Evolutionary conservation across 2,888 invertebrate genomes (phyloP).

Genomic region (Zhuqinia jingwanae): DNA sequence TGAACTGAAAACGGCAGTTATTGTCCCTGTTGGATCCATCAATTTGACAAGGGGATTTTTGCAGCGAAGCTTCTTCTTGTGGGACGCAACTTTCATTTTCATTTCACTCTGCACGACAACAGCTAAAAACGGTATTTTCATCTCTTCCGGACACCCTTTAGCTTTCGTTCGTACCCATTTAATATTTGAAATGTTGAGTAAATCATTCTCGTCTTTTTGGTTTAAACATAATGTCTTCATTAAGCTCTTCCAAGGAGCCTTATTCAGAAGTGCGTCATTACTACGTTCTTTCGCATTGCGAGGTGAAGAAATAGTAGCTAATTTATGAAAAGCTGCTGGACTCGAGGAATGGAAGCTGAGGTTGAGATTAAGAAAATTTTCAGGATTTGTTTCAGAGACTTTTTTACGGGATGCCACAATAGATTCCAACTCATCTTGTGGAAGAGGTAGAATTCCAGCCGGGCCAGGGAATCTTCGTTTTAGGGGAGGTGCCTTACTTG

Average conservation of each 20-base stretch:
- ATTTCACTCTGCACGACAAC: constrained; percentile 61
- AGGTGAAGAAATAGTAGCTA: background rate
- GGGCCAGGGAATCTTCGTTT: constrained; percentile 76
- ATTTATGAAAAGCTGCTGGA: background rate
- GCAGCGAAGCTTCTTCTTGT: constrained; percentile 17
- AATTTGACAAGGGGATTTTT: constrained; percentile 65
- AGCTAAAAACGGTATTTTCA: constrained; percentile 70
- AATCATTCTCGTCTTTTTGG: constrained; percentile 31
- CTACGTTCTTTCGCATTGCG: background rate
- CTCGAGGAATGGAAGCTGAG: background rate
- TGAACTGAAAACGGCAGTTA: constrained; percentile 70
- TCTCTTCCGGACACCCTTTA: background rate
- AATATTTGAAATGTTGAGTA: constrained; percentile 60
- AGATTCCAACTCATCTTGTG: constrained; percentile 29
- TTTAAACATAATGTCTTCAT: constrained; percentile 46
- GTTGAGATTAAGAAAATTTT: background rate
- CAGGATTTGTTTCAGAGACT: background rate
- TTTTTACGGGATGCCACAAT: constrained; percentile 55
- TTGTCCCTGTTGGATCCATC: constrained; percentile 68
- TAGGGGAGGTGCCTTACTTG: background rate
- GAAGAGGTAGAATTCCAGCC: constrained; percentile 75
- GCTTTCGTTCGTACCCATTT: constrained; percentile 46
- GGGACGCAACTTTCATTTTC: constrained; percentile 34
- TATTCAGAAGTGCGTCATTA: constrained; percentile 4
- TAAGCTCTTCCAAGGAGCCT: constrained; percentile 69